Evolutionary conservation across 2,888 invertebrate species (phyloP), one percentile per base, ranked within the genome.

Genomic region (Eupeodes luniger): DNA sequence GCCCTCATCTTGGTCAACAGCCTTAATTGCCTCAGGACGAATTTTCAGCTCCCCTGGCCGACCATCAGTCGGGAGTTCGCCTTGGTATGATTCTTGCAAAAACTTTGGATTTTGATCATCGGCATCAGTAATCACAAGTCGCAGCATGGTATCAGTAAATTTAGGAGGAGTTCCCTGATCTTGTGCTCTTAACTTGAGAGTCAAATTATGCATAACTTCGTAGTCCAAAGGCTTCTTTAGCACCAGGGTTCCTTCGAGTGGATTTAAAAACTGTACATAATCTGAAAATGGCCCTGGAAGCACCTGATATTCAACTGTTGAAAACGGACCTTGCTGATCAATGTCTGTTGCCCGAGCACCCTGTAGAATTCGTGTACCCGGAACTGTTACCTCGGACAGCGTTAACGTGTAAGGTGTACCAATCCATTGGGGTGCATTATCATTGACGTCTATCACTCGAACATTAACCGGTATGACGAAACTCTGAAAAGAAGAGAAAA

Each of bases 21-120:
- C 98, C 72, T 95, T 94, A 5, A 98, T 95, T 2, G 96, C 95
- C 14, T 96, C 95, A 0, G 98, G 98, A 11, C 95, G 95, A 40
- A 97, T 95, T 82, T 94, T 94, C 59, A 98, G 93, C 53, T 95
- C 93, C 0, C 95, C 93, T 0, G 93, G 92, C 5, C 92, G 91
- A 0, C 92, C 95, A 72, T 95, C 94, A 10, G 95, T 95, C 0
- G 97, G 96, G 77, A 98, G 91, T 9, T 95, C 94, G 0, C 97
- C 96, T 59, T 95, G 95, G 92, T 97, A 97, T 88, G 96, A 95
- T 64, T 97, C 97, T 87, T 96, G 95, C 10, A 95, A 92, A 92
- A 98, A 98, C 91, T 95, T 95, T 0, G 98, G 98, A 94, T 98
- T 98, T 94, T 98, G 98, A 93, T 98, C 98, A 91, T 98, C 98